Percentiles rank a stretch among this genome's conserved stretches.
Evolutionary conservation across 2,797 vertebrate species (phyloP).

Genomic region (Microhierax caerulescens): DNA sequence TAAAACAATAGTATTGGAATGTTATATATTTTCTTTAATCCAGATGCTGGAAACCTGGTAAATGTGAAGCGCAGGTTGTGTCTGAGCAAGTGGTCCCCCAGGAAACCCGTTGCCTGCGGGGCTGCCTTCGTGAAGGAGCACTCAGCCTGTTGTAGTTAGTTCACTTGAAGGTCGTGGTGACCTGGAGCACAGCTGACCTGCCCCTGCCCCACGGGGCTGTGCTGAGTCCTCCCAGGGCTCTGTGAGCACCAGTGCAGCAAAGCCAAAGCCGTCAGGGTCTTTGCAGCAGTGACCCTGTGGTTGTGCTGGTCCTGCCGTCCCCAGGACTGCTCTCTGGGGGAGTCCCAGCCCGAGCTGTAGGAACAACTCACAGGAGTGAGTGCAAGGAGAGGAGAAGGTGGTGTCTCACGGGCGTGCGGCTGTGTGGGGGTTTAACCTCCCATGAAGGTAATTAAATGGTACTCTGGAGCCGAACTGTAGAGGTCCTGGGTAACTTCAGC

Average conservation of each 20-base stretch:
- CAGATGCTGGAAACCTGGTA: not conserved
- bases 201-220: rapidly evolving
- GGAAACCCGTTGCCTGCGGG: not conserved
- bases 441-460: rapidly evolving
- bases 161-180: not conserved
- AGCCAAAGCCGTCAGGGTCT: rapidly evolving
- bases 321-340: not conserved
- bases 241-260: too few relatives aligned
- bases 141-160: not conserved
- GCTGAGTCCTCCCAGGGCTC: not conserved
- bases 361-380: rapidly evolving
- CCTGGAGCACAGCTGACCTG: not conserved
- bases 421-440: not conserved
- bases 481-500: not conserved
- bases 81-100: not conserved
- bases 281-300: not conserved
- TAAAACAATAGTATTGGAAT: conserved; percentile 45
- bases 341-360: not conserved
- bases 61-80: not conserved
- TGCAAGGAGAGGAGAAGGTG: not conserved
- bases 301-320: rapidly evolving
- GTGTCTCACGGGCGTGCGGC: rapidly evolving
- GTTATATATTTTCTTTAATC: conserved; percentile 25
- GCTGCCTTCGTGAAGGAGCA: not conserved
- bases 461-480: not conserved